Conservation (phyloP, 1,140 invertebrate species). For the Epicauta chinensis region DNA sequence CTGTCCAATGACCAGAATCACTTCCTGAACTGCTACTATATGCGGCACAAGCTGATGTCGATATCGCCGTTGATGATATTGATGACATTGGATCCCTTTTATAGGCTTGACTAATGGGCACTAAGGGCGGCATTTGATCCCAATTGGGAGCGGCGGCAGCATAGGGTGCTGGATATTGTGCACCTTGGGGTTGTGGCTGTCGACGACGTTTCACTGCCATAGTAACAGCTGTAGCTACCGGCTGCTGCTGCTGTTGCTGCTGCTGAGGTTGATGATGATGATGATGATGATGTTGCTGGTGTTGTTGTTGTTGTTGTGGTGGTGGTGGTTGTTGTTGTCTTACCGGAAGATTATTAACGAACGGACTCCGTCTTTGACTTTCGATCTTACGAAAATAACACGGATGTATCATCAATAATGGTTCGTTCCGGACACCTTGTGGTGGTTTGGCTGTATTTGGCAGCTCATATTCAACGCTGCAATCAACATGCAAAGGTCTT, state of each 20-base stretch:
- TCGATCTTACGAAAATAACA: slow-evolving; percentile 76
- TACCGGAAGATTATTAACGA: slow-evolving; percentile 62
- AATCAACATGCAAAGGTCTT: slow-evolving; percentile 72
- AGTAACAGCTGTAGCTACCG: not conserved
- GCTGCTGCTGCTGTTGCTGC: slow-evolving; percentile 9
- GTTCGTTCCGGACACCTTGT: slow-evolving; percentile 65
- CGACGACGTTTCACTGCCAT: not conserved
- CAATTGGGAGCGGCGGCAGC: slow-evolving; percentile 30
- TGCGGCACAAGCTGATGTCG: slow-evolving; percentile 27
- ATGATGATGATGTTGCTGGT: slow-evolving; percentile 37
- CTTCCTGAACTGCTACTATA: slow-evolving; percentile 28
- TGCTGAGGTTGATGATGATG: slow-evolving; percentile 40
- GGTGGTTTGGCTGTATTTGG: slow-evolving; percentile 75
- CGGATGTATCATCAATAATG: slow-evolving; percentile 78
- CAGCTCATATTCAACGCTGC: slow-evolving; percentile 78
- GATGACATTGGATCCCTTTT: no score
- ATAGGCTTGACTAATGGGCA: slow-evolving; percentile 33
- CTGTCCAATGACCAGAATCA: slow-evolving; percentile 38
- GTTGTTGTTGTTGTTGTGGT: slow-evolving; percentile 30
- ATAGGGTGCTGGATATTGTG: slow-evolving; percentile 42
- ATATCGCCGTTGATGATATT: not conserved
- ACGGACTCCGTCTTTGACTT: slow-evolving; percentile 65
- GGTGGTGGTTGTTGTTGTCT: slow-evolving; percentile 39
- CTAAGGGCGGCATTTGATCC: slow-evolving; percentile 45
- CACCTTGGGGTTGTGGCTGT: slow-evolving; percentile 31